phyloP scores from a whole-genome alignment of 2,797 vertebrate genomes.

The Rhabdophis nuchalis region DNA sequence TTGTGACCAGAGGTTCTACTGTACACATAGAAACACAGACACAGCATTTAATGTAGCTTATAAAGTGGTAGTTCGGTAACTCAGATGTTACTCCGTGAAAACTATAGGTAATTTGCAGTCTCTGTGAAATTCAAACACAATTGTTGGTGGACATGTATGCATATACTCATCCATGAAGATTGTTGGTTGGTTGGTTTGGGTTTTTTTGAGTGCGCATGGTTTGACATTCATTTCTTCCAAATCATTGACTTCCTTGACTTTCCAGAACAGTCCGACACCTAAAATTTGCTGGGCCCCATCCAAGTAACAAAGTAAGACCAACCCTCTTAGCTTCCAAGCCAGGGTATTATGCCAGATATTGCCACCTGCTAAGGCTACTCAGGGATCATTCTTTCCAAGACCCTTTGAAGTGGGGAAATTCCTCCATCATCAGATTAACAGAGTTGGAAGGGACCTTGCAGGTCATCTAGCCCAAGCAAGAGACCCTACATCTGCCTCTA shows the following conservation, averaged over 20 bases:
- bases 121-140: neutral
- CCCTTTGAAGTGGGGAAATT: neutral
- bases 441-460: no score
- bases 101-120: neutral
- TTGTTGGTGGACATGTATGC: neutral
- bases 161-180: neutral
- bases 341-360: no score
- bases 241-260: neutral
- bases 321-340: neutral
- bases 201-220: neutral
- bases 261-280: neutral
- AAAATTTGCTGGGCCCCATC: neutral
- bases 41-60: neutral
- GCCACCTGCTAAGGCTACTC: no score
- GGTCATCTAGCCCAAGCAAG: no score
- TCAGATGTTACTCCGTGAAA: neutral
- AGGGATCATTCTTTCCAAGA: neutral
- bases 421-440: no score
- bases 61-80: neutral
- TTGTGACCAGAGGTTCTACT: no score
- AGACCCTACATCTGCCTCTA: no score
- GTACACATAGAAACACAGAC: neutral
- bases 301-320: neutral
- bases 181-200: neutral
- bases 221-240: neutral